Evolutionary conservation across 2,888 invertebrate genomes (phyloP).

Genomic region (Erebia palarica): DNA sequence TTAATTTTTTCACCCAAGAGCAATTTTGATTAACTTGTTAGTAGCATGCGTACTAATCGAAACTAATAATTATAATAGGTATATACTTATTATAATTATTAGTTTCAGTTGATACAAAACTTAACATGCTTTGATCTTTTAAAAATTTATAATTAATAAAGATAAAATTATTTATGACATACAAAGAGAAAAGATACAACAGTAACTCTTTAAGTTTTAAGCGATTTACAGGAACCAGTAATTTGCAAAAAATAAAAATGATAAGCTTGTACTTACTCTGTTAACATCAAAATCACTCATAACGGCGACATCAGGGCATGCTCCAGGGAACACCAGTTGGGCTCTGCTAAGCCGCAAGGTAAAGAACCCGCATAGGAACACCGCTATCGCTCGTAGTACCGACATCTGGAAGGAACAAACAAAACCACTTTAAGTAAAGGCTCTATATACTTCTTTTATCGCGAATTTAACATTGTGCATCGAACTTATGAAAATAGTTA

Average conservation of each 20-base stretch:
- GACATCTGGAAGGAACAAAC: constrained; percentile 61
- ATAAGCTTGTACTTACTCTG: constrained; percentile 67
- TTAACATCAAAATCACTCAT: constrained; percentile 82
- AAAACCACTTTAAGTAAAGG: background rate
- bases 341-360: constrained; percentile 54
- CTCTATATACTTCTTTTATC: background rate
- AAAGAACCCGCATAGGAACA: constrained; percentile 65
- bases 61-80: too few relatives aligned
- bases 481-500: background rate
- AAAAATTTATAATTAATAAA: too few relatives aligned
- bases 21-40: too few relatives aligned
- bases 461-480: background rate
- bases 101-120: too few relatives aligned
- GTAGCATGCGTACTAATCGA: too few relatives aligned
- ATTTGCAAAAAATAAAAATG: background rate
- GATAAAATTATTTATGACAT: too few relatives aligned
- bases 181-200: too few relatives aligned
- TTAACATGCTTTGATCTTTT: too few relatives aligned
- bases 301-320: constrained; percentile 84
- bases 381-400: constrained; percentile 63
- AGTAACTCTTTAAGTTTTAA: too few relatives aligned
- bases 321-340: constrained; percentile 85
- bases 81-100: too few relatives aligned
- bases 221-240: too few relatives aligned
- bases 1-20: too few relatives aligned